Base-by-base conservation (phyloP, 2,888 invertebrate genomes). In the Drosophila subsilvestris region DNA sequence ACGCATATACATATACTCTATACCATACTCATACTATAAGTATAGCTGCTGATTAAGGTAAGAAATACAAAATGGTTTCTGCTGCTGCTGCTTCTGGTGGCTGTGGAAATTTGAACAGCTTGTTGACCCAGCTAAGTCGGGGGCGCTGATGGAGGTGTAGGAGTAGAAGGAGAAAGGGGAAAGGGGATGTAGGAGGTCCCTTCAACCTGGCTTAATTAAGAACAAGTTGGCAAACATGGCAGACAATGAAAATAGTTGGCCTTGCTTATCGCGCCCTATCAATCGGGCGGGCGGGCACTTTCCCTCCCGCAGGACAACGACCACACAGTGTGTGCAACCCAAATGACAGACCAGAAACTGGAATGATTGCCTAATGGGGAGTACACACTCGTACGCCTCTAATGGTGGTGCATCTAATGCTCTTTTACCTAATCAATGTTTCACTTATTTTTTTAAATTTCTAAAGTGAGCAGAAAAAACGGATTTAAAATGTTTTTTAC, bases 141-240 rank as follows among this genome's bases (percentile, higher is more conserved):
- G 51, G 67, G 44, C 63, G 62, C 51, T 37, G 37, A 0, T 37
- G 60, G 48, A 48, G 49, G 59, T 25, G 25, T 25, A 25, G 60
- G n/a, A 18, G 47, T 18, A 9, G 22, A 0, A 32, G 29, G 12
- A 12, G 29, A 4, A 1, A 17, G 29, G 49, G 32, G 43, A 56
- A 4, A 1, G 20, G 29, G 49, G 32, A 37, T 54, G 70, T 63
- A 49, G 60, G 50, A 45, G 44, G 59, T 65, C 67, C 62, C 65
- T 73, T 70, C 77, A 80, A 80, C 73, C 77, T 86, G 87, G 85
- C 85, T 84, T 84, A 84, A 84, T 84, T 84, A 84, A 86, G 87
- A 84, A 84, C 82, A 81, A 84, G 85, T 86, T 60, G 73, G 67
- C 76, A 84, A 84, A 84, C 78, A 84, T 66, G 68, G 63, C 53